Percentiles rank a stretch among this genome's conserved stretches.
Evolutionary conservation across 2,797 vertebrate species (phyloP).

Genomic region (Typhlichthys subterraneus): DNA sequence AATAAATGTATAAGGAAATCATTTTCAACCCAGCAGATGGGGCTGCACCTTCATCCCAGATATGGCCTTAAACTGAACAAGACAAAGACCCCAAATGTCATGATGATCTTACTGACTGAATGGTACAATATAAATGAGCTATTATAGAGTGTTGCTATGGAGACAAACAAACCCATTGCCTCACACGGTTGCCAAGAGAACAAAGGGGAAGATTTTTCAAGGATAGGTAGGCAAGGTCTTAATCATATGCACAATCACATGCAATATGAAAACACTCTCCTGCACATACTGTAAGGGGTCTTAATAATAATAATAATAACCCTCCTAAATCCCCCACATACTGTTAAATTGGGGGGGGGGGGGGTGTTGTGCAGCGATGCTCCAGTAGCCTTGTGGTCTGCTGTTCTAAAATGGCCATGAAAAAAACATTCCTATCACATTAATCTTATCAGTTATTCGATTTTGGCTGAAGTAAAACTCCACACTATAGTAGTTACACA

Average conservation of each 20-base stretch:
- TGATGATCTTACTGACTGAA: neutral
- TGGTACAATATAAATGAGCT: neutral
- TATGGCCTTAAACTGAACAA: no score
- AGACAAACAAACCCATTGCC: neutral
- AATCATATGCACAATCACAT: neutral
- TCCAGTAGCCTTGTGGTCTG: no score
- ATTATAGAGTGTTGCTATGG: conserved; percentile 8
- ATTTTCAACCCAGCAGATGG: neutral
- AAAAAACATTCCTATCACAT: no score
- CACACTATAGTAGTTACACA: no score
- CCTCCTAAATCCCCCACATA: no score
- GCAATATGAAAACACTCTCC: neutral
- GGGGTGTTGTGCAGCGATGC: no score
- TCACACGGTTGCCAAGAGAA: conserved; percentile 1
- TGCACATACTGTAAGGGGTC: neutral
- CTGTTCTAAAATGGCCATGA: no score
- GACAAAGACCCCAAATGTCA: no score
- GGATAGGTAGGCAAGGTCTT: neutral
- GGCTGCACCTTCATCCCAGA: neutral
- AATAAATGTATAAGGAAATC: neutral
- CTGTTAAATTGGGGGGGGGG: no score
- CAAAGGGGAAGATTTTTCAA: neutral
- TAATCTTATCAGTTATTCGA: no score
- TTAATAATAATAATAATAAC: no score
- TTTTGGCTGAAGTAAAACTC: no score